Evolutionary conservation across 2,113 vertebrate species (phyloP).

Genomic region (Promerops cafer): DNA sequence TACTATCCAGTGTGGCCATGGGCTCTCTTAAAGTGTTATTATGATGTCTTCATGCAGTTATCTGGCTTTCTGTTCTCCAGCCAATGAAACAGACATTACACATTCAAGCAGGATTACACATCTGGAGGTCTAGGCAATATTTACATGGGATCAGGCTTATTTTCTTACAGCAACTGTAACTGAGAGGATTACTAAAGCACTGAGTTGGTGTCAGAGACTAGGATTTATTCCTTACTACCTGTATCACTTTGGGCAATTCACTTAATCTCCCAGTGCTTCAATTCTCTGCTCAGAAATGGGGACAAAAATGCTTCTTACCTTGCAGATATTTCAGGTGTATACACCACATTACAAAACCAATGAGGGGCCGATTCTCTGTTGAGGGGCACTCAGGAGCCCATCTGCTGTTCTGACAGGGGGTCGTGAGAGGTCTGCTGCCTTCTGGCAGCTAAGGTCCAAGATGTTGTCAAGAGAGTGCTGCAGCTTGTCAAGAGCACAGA

Average conservation of each 20-base stretch:
- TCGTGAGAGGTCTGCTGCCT: background rate
- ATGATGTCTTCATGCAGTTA: background rate
- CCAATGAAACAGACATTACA: background rate
- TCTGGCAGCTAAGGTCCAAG: background rate
- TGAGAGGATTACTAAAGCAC: slow-evolving; percentile 30
- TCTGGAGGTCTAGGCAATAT: background rate
- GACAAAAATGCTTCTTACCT: background rate
- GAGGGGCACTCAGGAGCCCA: background rate
- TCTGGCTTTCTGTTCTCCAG: background rate
- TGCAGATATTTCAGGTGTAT: background rate
- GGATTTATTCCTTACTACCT: slow-evolving; percentile 22
- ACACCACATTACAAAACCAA: no score
- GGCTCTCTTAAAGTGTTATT: background rate
- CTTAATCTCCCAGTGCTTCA: background rate
- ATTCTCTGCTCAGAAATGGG: background rate
- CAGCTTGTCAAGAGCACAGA: background rate
- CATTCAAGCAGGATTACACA: slow-evolving; percentile 7
- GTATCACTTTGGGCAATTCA: background rate
- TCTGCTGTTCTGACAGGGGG: background rate
- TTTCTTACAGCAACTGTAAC: background rate
- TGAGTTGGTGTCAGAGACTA: background rate
- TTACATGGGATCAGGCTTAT: background rate
- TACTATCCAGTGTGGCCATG: background rate
- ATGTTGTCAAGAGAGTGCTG: background rate
- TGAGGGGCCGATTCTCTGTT: rapidly evolving